phyloP scores from a whole-genome alignment of 1,140 invertebrate species.

The Mizuhopecten yessoensis region DNA sequence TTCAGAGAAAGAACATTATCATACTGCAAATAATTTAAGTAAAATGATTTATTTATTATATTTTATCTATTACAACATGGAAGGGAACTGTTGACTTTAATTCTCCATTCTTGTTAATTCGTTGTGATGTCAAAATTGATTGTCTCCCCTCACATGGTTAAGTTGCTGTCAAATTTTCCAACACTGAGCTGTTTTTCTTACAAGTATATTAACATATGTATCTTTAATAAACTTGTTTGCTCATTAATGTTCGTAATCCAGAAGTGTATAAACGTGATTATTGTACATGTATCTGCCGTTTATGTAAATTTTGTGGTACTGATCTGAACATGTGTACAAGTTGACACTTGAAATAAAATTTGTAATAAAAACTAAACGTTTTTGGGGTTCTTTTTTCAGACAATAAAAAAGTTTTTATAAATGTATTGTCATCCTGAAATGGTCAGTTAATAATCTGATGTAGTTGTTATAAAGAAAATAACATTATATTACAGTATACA shows the following conservation, averaged over 20 bases:
- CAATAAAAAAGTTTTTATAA: too few relatives aligned
- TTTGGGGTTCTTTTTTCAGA: too few relatives aligned
- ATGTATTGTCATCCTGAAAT: too few relatives aligned
- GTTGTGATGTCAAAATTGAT: not conserved
- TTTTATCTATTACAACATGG: too few relatives aligned
- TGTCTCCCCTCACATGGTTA: not conserved
- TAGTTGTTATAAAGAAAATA: too few relatives aligned
- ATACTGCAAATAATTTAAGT: not conserved
- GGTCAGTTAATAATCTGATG: too few relatives aligned
- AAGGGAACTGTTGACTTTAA: too few relatives aligned
- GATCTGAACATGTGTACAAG: not conserved
- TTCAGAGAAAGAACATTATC: not conserved
- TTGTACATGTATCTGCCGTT: constrained; percentile 10
- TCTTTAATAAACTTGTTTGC: too few relatives aligned
- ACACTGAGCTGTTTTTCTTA: too few relatives aligned
- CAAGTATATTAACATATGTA: not conserved
- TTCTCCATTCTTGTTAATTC: not conserved
- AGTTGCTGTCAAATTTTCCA: too few relatives aligned
- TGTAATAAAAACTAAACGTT: not conserved
- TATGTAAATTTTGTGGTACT: not conserved
- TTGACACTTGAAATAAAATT: not conserved
- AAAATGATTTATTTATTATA: not conserved
- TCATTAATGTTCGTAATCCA: not conserved
- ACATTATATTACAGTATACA: too few relatives aligned
- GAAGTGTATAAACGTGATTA: not conserved